Evolutionary conservation across 2,797 vertebrate genomes (phyloP), one percentile per base, ranked within the genome.

Genomic region (Mycteria americana): DNA sequence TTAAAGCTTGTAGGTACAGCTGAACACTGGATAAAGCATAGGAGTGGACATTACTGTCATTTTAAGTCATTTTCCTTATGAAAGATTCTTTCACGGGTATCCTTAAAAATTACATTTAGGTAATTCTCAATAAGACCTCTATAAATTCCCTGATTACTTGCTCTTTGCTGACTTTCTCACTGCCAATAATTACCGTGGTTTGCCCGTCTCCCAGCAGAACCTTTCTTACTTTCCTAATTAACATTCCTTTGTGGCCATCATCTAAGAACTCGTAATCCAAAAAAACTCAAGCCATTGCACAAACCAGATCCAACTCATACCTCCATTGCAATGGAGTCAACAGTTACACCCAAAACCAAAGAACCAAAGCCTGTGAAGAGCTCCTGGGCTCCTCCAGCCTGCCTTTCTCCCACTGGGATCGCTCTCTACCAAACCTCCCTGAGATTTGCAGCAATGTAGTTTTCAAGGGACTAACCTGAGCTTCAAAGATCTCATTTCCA

Each of bases 181-280:
- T 89, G 65, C 51, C 85, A 68, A 68, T 94, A 88, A 95, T 69
- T 92, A 56, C 17, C 10, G 13, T 51, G 93, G 92, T 81, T 94
- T 92, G 90, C 62, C 69, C 0, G 13, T 83, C 92, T 96, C 89
- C 82, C 89, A 89, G 95, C 30, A 95, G 79, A 97, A 84, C 87
- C 51, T 76, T 89, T 54, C 89, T 95, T 24, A 45, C 86, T 85
- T 85, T 68, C n/a, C 89, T 95, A 95, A 97, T 97, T 95, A 95
- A 96, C 93, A 97, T 96, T 95, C 94, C 82, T 89, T 89, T 96
- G 95, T 28, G 89, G 91, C 76, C 91, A 96, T 73, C 93, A 85
- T 92, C 94, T 93, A 81, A 96, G 92, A 89, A 85, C 65, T 84
- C 1, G 0, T 73, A 94, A 97, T 59, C 62, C 93, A 68, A 54